Percentiles rank a stretch among this genome's conserved stretches.
Conservation (phyloP, 2,888 invertebrate species). For the Orchesella flavescens region DNA sequence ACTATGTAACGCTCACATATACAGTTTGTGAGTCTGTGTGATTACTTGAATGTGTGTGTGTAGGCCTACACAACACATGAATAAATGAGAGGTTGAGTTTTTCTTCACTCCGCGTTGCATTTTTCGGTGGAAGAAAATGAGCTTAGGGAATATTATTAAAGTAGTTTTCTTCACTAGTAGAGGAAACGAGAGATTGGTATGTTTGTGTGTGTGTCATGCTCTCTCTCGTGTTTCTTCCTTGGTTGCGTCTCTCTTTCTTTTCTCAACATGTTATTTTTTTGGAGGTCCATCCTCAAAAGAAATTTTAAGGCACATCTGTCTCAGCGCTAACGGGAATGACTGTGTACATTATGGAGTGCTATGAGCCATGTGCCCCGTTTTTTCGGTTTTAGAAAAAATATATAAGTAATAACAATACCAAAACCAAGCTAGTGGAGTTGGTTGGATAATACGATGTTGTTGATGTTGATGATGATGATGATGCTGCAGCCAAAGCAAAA, state of each 20-base stretch:
- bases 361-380: conserved; percentile 61
- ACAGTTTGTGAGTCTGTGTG: neutral
- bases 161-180: conserved; percentile 41
- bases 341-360: conserved; percentile 58
- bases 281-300: conserved; percentile 42
- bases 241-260: conserved; percentile 30
- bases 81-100: conserved; percentile 2
- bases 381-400: conserved; percentile 41
- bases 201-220: conserved; percentile 40
- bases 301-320: conserved; percentile 64
- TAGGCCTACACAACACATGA: neutral
- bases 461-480: conserved; percentile 35
- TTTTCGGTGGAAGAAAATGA: conserved; percentile 44
- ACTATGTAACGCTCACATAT: neutral
- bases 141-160: conserved; percentile 53
- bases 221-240: conserved; percentile 4
- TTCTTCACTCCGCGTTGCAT: conserved; percentile 28
- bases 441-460: neutral
- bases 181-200: too few species aligned
- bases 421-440: neutral
- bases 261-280: conserved; percentile 14
- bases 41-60: neutral
- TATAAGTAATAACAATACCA: conserved; percentile 8
- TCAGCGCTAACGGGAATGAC: conserved; percentile 60
- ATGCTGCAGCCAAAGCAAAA: conserved; percentile 30